These are phyloP conservation scores for Papilio xuthus DNA, from an alignment of 1,140 invertebrate genomes.

Conservation along the genomic window DNA sequence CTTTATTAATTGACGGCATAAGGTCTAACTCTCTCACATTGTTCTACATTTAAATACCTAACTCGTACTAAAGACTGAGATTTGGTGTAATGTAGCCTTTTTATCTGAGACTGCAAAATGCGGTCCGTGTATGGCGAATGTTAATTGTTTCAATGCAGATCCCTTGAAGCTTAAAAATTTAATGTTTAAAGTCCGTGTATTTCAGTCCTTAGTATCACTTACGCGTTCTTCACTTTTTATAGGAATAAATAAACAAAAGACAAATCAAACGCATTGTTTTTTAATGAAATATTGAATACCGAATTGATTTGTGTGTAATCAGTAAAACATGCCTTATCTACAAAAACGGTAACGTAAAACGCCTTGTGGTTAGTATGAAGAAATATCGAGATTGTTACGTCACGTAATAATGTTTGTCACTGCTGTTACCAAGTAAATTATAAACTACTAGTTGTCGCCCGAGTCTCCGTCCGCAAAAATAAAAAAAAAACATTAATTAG, in stretches of 20 bases:
- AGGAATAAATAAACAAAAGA: neutral
- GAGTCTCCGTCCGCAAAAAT: too few relatives aligned
- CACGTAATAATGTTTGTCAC: neutral
- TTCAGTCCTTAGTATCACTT: neutral
- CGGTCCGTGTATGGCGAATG: too few relatives aligned
- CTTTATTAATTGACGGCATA: too few relatives aligned
- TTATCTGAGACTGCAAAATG: too few relatives aligned
- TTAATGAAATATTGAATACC: neutral
- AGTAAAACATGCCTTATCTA: constrained; percentile 14
- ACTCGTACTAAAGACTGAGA: too few relatives aligned
- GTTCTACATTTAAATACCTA: too few relatives aligned
- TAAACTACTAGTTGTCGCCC: neutral
- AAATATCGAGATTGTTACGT: neutral
- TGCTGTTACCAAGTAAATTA: constrained; percentile 7
- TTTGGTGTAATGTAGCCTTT: too few relatives aligned
- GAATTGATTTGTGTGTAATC: constrained; percentile 8
- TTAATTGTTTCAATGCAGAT: too few relatives aligned
- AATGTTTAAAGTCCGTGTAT: neutral
- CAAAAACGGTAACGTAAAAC: neutral
- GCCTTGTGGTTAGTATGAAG: neutral
- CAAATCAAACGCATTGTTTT: neutral
- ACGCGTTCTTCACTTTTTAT: neutral
- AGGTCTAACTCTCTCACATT: too few relatives aligned
- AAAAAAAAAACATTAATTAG: too few relatives aligned
- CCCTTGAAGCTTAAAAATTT: neutral